Base-by-base conservation (phyloP, 2,113 vertebrate species). In the Sitta europaea region DNA sequence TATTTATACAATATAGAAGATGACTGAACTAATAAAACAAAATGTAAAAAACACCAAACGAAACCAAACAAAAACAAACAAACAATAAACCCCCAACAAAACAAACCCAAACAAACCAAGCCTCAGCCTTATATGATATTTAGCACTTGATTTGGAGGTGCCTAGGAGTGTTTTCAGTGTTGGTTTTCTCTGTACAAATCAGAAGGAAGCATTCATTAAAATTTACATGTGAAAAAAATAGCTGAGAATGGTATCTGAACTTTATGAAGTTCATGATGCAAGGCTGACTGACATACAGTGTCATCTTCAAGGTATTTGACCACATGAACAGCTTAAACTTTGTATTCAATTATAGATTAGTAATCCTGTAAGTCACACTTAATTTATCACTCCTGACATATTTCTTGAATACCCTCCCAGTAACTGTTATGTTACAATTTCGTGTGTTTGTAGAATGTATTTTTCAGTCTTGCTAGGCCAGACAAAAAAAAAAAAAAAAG, bases 31-130 rank as follows among this genome's bases (percentile, higher is more conserved):
- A 82, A 74, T 73, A 57, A 93, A 87, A 31, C 4, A 25, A 61
- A 54, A 35, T 2, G 1, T 33, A 24, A 76, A 14, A 58, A 20
- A 3, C 0, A 0, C 4, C 14, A 68, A 40, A 31, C 4, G 22
- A 38, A 47, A 81, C 17, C 7, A 43, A 43, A 43, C 18, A 10
- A 45, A 43, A 58, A 22, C 5, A 11, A 65, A 58, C 13, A n/a
- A 23, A 36, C 10, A 14, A 43, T 50, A 12, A 2, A 16, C 23
- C 3, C 2, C 5, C 22, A 31, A 31, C 13, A 18, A 53, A 61
- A 33, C 1, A 22, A 58, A 8, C 4, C 1, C 4, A 54, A 38
- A 18, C 2, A 25, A 50, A 9, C 4, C 28, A 89, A 89, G 43
- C 1, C 5, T 5, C 3, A 33, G 17, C 17, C 31, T 76, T 86